Conservation (phyloP, 2,797 vertebrate species). For the Pitangus sulphuratus region DNA sequence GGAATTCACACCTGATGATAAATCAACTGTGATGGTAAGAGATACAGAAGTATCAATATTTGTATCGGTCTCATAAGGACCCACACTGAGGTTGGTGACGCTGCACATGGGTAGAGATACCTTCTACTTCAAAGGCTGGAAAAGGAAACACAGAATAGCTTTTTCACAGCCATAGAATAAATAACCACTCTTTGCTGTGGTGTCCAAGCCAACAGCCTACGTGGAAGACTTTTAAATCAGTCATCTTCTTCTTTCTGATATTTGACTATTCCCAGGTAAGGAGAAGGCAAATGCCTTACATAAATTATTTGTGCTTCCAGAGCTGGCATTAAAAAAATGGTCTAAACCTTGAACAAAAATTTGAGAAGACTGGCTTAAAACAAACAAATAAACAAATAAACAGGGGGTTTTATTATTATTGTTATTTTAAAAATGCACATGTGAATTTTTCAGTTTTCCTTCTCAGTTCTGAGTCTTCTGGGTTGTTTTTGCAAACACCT, state of each 20-base stretch:
- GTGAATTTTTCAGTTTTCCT: background rate
- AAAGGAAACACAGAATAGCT: background rate
- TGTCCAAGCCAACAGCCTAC: background rate
- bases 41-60: background rate
- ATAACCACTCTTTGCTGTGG: background rate
- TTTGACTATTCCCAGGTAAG: background rate
- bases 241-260: background rate
- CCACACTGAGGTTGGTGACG: background rate
- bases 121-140: background rate
- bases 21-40: background rate
- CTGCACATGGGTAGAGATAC: background rate
- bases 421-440: fast-evolving
- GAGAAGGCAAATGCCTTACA: background rate
- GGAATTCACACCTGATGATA: background rate
- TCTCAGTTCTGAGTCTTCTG: background rate
- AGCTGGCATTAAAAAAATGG: background rate
- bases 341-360: background rate
- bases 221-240: background rate
- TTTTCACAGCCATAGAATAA: background rate
- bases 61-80: fast-evolving
- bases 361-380: background rate
- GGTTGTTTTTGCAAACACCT: background rate
- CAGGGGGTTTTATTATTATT: fast-evolving
- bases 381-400: background rate
- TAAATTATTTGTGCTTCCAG: background rate